Conservation (phyloP, 2,113 vertebrate species). For the Lophura nycthemera region DNA sequence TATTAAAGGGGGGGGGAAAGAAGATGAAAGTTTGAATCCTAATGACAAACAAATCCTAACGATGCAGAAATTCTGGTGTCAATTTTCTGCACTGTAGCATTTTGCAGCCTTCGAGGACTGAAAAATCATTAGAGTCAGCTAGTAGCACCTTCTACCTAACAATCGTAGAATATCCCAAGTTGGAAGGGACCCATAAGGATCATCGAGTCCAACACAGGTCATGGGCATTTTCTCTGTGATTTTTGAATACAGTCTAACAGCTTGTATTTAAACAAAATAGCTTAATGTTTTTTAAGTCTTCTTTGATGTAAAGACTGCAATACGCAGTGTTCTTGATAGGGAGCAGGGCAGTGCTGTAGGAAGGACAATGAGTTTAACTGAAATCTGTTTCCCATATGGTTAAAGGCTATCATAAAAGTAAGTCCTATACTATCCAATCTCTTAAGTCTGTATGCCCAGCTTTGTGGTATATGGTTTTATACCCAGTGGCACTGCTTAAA, state of each 20-base stretch:
- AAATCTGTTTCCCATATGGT: not conserved
- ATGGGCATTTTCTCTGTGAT: not conserved
- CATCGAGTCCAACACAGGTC: not conserved
- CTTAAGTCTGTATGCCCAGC: not conserved
- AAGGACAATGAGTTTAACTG: not conserved
- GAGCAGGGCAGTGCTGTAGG: not conserved
- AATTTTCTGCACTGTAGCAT: not conserved
- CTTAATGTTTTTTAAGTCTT: not conserved
- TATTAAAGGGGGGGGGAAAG: not conserved
- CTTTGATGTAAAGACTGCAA: not conserved
- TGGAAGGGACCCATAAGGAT: no score
- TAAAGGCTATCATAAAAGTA: not conserved
- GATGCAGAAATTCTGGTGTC: not conserved
- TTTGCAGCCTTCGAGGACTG: not conserved
- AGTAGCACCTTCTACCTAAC: not conserved
- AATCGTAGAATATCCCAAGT: not conserved
- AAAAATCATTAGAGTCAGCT: not conserved
- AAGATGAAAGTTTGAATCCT: not conserved
- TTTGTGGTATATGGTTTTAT: not conserved
- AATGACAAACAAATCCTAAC: slow-evolving; percentile 5
- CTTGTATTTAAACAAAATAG: not conserved
- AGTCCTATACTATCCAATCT: not conserved
- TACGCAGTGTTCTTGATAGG: not conserved
- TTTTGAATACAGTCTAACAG: not conserved
- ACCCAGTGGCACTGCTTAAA: not conserved